Evolutionary conservation across 2,888 invertebrate species (phyloP).

Genomic region (Yponomeuta malinellus): DNA sequence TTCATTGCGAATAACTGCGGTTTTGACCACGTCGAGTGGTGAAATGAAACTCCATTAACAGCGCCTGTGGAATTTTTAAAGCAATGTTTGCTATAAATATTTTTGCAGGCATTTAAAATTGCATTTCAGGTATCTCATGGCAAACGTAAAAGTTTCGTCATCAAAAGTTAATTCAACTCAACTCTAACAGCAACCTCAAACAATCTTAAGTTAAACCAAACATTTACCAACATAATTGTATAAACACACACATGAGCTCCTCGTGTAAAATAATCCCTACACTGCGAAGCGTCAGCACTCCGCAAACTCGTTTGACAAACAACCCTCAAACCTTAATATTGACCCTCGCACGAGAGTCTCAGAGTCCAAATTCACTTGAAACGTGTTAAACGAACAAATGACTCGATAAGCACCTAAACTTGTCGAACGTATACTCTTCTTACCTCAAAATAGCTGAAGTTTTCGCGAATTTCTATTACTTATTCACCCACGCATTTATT

Average conservation of each 20-base stretch:
- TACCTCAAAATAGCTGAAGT: slow-evolving; percentile 65
- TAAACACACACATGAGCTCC: slow-evolving; percentile 9
- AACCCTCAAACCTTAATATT: slow-evolving; percentile 22
- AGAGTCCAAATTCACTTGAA: slow-evolving; percentile 27
- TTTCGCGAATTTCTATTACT: slow-evolving; percentile 27
- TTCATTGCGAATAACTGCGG: slow-evolving; percentile 5
- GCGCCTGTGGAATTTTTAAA: slow-evolving; percentile 18
- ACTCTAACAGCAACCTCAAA: not conserved
- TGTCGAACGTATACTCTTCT: slow-evolving; percentile 68
- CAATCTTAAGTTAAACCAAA: slow-evolving; percentile 4
- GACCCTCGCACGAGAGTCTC: slow-evolving; percentile 23
- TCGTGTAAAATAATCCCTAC: slow-evolving; percentile 4
- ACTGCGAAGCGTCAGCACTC: slow-evolving; percentile 34
- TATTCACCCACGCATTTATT: slow-evolving; percentile 6
- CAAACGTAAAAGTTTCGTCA: not conserved
- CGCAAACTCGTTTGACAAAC: slow-evolving; percentile 36
- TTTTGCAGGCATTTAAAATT: slow-evolving; percentile 2
- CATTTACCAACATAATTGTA: not conserved
- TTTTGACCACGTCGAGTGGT: not conserved
- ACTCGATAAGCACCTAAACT: slow-evolving; percentile 59
- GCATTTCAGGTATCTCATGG: not conserved
- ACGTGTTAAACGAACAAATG: slow-evolving; percentile 40
- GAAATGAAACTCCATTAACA: not conserved
- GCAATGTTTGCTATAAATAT: slow-evolving; percentile 9
- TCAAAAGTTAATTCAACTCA: not conserved